Conservation (phyloP, 2,113 vertebrate species). For the Silurus glanis region DNA sequence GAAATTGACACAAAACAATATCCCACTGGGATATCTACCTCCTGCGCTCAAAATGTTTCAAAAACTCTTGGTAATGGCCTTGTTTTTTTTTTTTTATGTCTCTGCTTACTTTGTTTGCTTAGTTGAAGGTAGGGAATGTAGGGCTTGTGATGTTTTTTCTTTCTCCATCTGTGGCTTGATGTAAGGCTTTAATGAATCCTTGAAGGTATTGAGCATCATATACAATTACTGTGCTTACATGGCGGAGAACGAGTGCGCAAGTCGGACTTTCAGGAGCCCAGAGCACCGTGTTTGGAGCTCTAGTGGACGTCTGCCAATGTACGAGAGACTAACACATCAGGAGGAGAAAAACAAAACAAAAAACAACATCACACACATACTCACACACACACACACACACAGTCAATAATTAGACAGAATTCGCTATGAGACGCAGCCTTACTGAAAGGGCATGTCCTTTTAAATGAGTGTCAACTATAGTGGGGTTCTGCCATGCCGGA, state of each 20-base stretch:
- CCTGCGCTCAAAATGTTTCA: constrained; percentile 53
- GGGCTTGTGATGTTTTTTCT: constrained; percentile 38
- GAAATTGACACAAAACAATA: constrained; percentile 44
- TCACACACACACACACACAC: background rate
- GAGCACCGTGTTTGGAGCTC: constrained; percentile 1
- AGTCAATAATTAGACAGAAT: constrained; percentile 49
- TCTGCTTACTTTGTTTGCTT: constrained; percentile 17
- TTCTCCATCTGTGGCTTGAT: constrained; percentile 54
- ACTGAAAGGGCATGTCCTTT: constrained; percentile 55
- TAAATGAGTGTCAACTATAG: constrained; percentile 50
- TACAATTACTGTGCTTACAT: constrained; percentile 59
- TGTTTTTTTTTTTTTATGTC: constrained; percentile 31
- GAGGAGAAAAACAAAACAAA: constrained; percentile 29
- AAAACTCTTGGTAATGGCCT: constrained; percentile 53
- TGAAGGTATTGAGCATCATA: constrained; percentile 60
- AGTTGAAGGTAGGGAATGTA: constrained; percentile 36
- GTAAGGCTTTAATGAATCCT: constrained; percentile 64
- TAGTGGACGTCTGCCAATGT: constrained; percentile 36
- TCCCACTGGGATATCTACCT: constrained; percentile 53
- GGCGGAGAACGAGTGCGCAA: constrained; percentile 54
- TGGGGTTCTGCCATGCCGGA: constrained; percentile 43
- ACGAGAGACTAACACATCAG: constrained; percentile 29
- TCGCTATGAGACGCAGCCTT: constrained; percentile 41
- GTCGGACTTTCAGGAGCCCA: constrained; percentile 17
- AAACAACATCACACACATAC: constrained; percentile 2